Percentiles rank a stretch among this genome's conserved stretches.
Conservation (phyloP, 2,113 vertebrate genomes). For the Macrotus californicus region DNA sequence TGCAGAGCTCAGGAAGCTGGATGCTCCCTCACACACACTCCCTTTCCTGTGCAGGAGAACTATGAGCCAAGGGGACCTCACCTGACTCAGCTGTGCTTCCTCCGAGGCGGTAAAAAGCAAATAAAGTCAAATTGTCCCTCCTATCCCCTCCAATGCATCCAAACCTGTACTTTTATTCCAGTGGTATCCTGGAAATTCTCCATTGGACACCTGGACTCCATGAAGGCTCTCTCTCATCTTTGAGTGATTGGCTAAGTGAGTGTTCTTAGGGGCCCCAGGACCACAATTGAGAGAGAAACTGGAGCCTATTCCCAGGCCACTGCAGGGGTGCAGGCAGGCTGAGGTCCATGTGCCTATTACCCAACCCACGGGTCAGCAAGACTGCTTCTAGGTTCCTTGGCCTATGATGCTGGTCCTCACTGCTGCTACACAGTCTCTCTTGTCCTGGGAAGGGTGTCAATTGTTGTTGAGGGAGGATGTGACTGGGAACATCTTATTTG, state of each 20-base stretch:
- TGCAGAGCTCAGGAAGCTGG: background rate
- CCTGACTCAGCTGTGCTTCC: background rate
- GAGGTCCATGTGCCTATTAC: background rate
- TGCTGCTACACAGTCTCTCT: background rate
- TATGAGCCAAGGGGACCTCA: background rate
- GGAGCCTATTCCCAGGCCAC: accelerated
- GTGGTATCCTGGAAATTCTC: background rate
- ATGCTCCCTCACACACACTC: background rate
- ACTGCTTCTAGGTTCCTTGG: background rate
- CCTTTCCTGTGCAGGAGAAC: background rate
- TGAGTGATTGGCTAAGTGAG: background rate
- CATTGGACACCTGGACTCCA: background rate
- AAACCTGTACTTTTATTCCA: background rate
- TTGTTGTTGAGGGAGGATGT: background rate
- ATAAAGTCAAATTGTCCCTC: background rate
- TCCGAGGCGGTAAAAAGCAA: too few species aligned
- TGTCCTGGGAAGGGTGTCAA: background rate
- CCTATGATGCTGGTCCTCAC: background rate
- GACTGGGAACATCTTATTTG: too few species aligned
- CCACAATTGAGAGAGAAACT: background rate
- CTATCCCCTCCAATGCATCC: background rate
- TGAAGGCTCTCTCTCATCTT: background rate
- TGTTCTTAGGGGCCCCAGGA: background rate
- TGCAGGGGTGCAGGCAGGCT: background rate
- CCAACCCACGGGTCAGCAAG: background rate